Conservation (phyloP, 30 jellyfish, hydroid and myxozoan genomes). For the Turritopsis dohrnii region DNA sequence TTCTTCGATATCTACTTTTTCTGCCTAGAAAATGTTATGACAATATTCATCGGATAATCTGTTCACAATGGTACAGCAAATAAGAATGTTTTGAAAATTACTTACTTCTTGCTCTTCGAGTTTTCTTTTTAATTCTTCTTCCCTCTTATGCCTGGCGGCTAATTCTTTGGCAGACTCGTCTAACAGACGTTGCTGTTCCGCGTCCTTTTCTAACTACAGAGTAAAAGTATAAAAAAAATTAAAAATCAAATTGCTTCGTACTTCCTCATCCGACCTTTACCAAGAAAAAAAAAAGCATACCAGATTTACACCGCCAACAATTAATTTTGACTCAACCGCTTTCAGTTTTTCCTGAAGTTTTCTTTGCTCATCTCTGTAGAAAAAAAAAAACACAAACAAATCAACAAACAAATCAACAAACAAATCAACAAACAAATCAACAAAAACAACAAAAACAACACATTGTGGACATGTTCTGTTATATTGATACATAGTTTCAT, state of each 20-base stretch:
- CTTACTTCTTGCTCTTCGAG: slow-evolving; percentile 84
- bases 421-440: too few relatives aligned
- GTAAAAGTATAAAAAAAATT: neutral
- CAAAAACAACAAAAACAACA: too few relatives aligned
- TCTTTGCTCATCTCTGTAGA: slow-evolving; percentile 70
- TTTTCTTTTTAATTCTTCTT: slow-evolving; percentile 68
- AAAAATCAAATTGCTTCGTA: neutral
- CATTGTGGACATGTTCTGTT: too few relatives aligned
- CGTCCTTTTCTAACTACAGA: slow-evolving; percentile 85
- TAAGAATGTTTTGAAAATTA: neutral
- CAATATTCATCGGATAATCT: neutral
- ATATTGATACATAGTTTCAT: too few relatives aligned
- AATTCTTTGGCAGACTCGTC: slow-evolving; percentile 89
- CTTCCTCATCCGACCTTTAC: neutral
- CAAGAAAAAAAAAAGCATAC: slow-evolving; percentile 36
- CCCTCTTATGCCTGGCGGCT: slow-evolving; percentile 66
- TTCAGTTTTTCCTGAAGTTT: slow-evolving; percentile 75
- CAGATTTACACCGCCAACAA: slow-evolving; percentile 94
- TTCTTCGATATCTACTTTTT: slow-evolving; percentile 88
- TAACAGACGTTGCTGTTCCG: slow-evolving; percentile 79
- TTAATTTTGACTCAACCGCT: slow-evolving; percentile 89
- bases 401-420: neutral
- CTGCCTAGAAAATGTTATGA: slow-evolving; percentile 51
- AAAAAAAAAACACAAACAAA: neutral
- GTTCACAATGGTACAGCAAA: neutral